Percentiles rank a stretch among this genome's conserved stretches.
Conservation (phyloP, 2,113 vertebrate genomes). For the Aegotheles bennettii region DNA sequence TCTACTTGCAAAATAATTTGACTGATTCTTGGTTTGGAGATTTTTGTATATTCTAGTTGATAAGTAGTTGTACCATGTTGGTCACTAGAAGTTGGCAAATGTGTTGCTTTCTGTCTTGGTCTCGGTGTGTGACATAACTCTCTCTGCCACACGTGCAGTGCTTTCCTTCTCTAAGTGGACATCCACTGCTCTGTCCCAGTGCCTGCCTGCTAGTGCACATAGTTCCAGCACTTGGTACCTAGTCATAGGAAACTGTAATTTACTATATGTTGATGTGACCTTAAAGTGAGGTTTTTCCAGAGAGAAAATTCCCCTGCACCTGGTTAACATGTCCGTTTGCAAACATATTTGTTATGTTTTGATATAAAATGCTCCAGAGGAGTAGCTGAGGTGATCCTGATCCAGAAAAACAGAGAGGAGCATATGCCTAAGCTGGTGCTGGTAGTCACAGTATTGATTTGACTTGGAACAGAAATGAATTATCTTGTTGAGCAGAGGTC, state of each 20-base stretch:
- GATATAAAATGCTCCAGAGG: neutral
- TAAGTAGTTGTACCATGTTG: too few species aligned
- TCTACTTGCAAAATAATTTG: neutral
- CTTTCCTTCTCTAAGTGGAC: neutral
- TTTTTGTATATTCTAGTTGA: too few species aligned
- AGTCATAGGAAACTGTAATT: neutral
- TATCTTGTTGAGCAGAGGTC: neutral
- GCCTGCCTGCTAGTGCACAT: neutral
- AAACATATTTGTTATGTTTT: neutral
- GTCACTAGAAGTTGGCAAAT: too few species aligned
- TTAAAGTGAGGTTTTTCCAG: neutral
- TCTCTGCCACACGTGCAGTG: neutral
- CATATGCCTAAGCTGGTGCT: neutral
- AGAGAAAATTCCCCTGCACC: neutral
- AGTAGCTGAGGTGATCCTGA: neutral
- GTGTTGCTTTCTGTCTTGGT: too few species aligned
- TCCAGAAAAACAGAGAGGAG: neutral
- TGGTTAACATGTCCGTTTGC: neutral
- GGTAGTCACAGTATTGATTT: neutral
- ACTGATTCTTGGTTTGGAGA: neutral
- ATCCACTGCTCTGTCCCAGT: neutral
- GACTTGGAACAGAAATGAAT: neutral
- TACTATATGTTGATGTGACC: neutral
- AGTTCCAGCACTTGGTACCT: neutral
- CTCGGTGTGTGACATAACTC: too few species aligned